Evolutionary conservation across 1,140 invertebrate species (phyloP), one percentile per base, ranked within the genome.

Genomic region (Ostrea denselamellosa): DNA sequence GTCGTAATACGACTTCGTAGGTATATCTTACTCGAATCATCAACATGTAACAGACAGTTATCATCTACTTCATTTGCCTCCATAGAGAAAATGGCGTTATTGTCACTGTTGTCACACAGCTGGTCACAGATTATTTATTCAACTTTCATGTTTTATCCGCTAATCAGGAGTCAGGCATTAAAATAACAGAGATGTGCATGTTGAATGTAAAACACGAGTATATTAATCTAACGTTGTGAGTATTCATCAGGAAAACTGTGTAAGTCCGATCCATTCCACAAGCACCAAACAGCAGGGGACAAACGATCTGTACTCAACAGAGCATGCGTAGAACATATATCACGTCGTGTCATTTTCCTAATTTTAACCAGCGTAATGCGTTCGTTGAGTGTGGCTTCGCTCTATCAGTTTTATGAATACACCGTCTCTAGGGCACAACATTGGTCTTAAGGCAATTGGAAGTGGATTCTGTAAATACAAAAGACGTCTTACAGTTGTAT

Each of bases 341-440:
- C 65, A 71, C 28, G 68, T 12, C 25, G 10, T 34, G 68, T 77
- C 68, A 8, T 77, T 77, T 77, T 34, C 9, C 28, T 12, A 22
- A 34, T 34, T 77, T 22, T 2, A 77, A 77, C 68, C 25, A 77
- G 22, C 14, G 14, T 34, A 77, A 12, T 77, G 22, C 28, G 10
- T 17, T 25, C 68, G 28, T 10, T 77, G 68, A 77, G 9, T 77
- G 14, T 77, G 2, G 5, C 9, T 77, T 28, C 68, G 68, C 14
- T 77, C 14, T 77, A 8, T 34, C 10, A 77, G 68, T 77, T 77
- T 77, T 34, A 77, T 34, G 28, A 54, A 89, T 44, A 91, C 90
- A 19, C 89, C 90, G 77, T 89, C 56, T 81, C 56, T 87, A n/a
- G 90, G 90, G 22, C 34, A 65, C 52, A 91, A 68, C 85, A 90